Evolutionary conservation across 2,113 vertebrate species (phyloP).

Genomic region (Rhadina sibilatrix): DNA sequence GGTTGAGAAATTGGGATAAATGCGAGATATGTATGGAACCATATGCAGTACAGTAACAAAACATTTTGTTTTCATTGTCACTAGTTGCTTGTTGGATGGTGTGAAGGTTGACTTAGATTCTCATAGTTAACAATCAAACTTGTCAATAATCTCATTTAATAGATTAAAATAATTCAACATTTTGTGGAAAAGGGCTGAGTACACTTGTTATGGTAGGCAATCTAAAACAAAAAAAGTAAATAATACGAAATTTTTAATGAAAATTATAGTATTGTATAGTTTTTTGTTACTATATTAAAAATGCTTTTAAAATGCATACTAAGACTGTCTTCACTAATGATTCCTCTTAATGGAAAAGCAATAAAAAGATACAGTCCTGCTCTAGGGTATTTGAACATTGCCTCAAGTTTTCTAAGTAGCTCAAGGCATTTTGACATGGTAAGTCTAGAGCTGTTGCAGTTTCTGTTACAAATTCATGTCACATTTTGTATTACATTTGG

Average conservation of each 20-base stretch:
- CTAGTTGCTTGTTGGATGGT: background rate
- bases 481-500: background rate
- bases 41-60: background rate
- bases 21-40: accelerated
- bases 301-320: background rate
- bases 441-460: background rate
- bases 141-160: background rate
- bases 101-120: background rate
- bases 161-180: background rate
- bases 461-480: background rate
- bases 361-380: background rate
- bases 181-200: background rate
- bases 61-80: background rate
- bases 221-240: background rate
- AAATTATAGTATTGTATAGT: background rate
- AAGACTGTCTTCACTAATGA: background rate
- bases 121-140: background rate
- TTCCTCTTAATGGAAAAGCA: background rate
- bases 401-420: background rate
- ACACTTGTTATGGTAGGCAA: background rate
- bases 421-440: background rate
- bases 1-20: background rate
- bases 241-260: background rate
- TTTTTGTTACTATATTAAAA: background rate
- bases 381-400: background rate